A percentile compares a stretch with the other conserved stretches of the same genome.
Conservation (phyloP, 2,888 invertebrate genomes). For the Matsumyia berberina region DNA sequence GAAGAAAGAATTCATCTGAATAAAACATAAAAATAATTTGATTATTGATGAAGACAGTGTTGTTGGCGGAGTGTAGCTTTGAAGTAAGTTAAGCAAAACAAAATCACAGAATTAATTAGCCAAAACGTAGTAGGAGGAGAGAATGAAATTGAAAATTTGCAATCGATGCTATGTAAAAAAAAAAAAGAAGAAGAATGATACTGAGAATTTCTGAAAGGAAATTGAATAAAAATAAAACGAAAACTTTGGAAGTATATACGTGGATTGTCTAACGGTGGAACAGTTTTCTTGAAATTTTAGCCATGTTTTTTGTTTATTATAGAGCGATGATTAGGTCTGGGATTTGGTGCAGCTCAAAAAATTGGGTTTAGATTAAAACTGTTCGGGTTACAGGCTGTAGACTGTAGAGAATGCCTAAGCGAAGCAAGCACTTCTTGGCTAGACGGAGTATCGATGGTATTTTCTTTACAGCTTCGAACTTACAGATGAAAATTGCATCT, state of each 20-base stretch:
- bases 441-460: too few relatives aligned
- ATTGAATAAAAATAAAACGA: slow-evolving; percentile 54
- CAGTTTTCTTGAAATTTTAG: background rate
- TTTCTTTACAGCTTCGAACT: too few relatives aligned
- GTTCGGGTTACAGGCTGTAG: too few relatives aligned
- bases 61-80: slow-evolving; percentile 34
- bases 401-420: too few relatives aligned
- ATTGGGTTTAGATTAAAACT: too few relatives aligned
- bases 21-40: slow-evolving; percentile 38
- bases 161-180: slow-evolving; percentile 48
- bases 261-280: background rate
- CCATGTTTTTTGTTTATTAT: too few relatives aligned
- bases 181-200: slow-evolving; percentile 38
- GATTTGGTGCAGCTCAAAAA: too few relatives aligned
- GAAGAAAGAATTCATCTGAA: slow-evolving; percentile 37
- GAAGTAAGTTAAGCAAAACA: slow-evolving; percentile 32
- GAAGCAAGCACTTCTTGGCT: too few relatives aligned
- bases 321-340: too few relatives aligned
- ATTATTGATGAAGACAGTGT: slow-evolving; percentile 29
- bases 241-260: slow-evolving; percentile 8
- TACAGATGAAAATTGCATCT: too few relatives aligned
- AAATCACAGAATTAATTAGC: slow-evolving; percentile 45
- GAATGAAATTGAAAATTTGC: slow-evolving; percentile 30
- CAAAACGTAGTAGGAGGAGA: slow-evolving; percentile 52
- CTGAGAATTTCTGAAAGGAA: slow-evolving; percentile 49